Base-by-base conservation (phyloP, 2,888 invertebrate species). In the Mythimna impura region DNA sequence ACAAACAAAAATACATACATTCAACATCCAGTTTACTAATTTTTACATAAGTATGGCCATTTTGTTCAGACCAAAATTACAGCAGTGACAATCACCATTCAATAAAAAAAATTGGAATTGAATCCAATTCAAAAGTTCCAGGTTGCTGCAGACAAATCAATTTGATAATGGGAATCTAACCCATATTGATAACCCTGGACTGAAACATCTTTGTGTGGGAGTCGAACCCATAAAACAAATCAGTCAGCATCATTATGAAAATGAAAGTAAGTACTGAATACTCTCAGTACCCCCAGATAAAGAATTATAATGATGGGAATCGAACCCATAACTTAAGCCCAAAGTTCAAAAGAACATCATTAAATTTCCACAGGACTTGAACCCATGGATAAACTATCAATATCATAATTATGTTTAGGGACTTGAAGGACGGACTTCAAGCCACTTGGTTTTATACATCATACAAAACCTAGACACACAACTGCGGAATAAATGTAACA, bases 121-220 rank as follows among this genome's bases (percentile, higher is more conserved):
- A 86, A 86, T 83, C 83, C 71, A 73, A 55, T 61, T 8, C 4
- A 47, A 14, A 50, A 22, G 36, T 40, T 5, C 5, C 47, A 36
- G n/a, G 22, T 57, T n/a, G 12, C n/a, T 14, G 17, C 20, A 10
- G 12, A 43, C 12, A 50, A 20, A 64, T 1, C 10, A 47, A 50
- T n/a, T 58, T 34, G 3, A 36, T 67, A 57, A 60, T 62, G 76
- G 74, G 76, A 78, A 50, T 82, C 50, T 66, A 84, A 80, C 83
- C 66, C 66, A 71, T 78, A 67, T 76, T 60, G 8, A 50, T 36
- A 36, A 12, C 3, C 7, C 22, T 43, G 30, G 17, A 17, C 2
- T 8, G 3, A 47, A 34, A 34, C 4, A 20, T 20, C 20, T 10
- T 14, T 17, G 6, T 62, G 12, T 57, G 25, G 30, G 57, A 63